phyloP scores from a whole-genome alignment of 2,797 vertebrate genomes.

The Peromyscus attwateri region DNA sequence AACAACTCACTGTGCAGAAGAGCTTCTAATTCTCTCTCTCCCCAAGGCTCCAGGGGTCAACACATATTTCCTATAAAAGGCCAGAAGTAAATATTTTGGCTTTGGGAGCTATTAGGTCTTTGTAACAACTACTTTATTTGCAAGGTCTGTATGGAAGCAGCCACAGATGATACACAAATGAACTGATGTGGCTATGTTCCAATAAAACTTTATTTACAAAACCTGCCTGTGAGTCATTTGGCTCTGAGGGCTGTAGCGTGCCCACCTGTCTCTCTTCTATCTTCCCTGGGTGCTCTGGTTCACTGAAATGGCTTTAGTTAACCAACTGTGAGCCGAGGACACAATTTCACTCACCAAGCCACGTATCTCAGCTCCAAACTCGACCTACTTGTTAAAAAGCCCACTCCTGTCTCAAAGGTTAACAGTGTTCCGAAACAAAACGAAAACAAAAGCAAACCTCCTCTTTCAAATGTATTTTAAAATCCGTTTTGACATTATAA shows the following conservation, averaged over 20 bases:
- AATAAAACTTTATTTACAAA: slow-evolving; percentile 34
- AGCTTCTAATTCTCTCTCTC: neutral
- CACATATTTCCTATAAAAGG: slow-evolving; percentile 15
- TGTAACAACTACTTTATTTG: neutral
- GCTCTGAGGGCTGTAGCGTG: neutral
- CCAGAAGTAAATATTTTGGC: neutral
- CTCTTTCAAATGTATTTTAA: slow-evolving; percentile 35
- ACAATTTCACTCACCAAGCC: neutral
- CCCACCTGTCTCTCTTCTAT: neutral
- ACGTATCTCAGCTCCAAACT: slow-evolving; percentile 17
- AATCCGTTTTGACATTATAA: slow-evolving; percentile 18
- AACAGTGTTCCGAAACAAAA: slow-evolving; percentile 26
- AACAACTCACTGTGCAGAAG: neutral
- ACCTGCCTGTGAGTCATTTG: neutral
- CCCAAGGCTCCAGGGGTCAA: neutral
- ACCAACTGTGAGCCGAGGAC: neutral
- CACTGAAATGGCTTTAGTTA: neutral
- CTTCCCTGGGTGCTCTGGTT: neutral
- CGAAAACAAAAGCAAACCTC: neutral
- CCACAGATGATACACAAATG: neutral
- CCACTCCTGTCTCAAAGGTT: neutral
- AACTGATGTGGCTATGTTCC: neutral
- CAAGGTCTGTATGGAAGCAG: neutral
- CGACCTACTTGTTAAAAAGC: neutral
- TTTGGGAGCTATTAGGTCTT: neutral